Evolutionary conservation across 2,888 invertebrate genomes (phyloP), one percentile per base, ranked within the genome.

Genomic region (Crematogaster levior): DNA sequence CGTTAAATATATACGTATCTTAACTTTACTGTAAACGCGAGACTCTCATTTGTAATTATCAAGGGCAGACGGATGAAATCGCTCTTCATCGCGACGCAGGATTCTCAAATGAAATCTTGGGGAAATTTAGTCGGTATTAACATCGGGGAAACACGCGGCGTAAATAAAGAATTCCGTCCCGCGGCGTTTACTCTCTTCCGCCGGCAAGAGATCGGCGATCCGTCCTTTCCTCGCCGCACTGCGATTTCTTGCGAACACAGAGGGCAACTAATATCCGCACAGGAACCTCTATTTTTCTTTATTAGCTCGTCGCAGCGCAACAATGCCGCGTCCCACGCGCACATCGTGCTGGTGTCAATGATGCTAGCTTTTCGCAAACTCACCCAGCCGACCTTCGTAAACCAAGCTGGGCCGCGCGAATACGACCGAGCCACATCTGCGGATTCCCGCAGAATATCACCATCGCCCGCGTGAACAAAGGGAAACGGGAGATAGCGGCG

Each of bases 211-310:
- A 63, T 68, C 83, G 60, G 66, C 56, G 63, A 51, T 48, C 80
- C 58, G 63, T 48, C 15, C 21, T n/a, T 73, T 12, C n/a, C 48
- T 73, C 80, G 51, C 48, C 53, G 65, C 51, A 12, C 24, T 34
- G 24, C n/a, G 80, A 37, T 37, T 43, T 65, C 48, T 27, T 48
- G 18, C 56, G 40, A 24, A 10, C 46, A 56, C 37, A 56, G 56
- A 30, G 48, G n/a, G 48, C 68, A 63, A 83, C 80, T 85, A 85
- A 85, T 85, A 83, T 83, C 91, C 90, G 88, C 86, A 85, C 81
- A 66, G 88, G 85, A 85, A 86, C 88, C 90, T 91, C 91, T 92
- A 92, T 92, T 92, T 92, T 91, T 92, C 91, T 92, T 91, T 92
- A 92, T 92, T 92, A 92, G 90, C 87, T 84, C 82, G 89, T 84